These are phyloP conservation scores for Drosophila virilis DNA, from an alignment of 1,140 invertebrate species.

Conservation along the genomic window DNA sequence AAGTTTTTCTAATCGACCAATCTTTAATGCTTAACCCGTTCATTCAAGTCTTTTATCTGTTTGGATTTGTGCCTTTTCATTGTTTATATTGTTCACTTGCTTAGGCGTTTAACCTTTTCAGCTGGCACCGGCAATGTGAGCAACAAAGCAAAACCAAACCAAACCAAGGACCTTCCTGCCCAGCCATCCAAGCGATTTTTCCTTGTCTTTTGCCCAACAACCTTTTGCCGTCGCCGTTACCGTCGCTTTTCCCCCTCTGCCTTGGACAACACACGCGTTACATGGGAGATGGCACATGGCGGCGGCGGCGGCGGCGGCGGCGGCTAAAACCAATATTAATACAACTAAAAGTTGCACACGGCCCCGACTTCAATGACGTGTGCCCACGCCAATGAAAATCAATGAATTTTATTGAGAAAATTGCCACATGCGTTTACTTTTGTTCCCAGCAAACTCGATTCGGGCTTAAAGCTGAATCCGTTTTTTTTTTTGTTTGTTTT, in stretches of 20 bases:
- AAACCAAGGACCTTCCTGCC: constrained; percentile 16
- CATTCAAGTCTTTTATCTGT: constrained; percentile 52
- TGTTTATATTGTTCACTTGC: constrained; percentile 77
- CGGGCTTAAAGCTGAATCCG: constrained; percentile 9
- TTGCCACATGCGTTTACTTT: constrained; percentile 5
- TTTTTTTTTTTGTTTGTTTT: not conserved
- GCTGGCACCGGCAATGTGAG: constrained; percentile 32
- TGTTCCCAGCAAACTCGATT: no score
- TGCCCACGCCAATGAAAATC: constrained; percentile 59
- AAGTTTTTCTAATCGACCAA: constrained; percentile 25
- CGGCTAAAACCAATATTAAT: constrained; percentile 57
- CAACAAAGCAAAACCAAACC: not conserved
- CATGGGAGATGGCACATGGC: constrained; percentile 39
- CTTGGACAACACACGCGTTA: constrained; percentile 33
- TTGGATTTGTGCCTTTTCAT: constrained; percentile 71
- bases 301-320: constrained; percentile 11
- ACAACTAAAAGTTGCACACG: constrained; percentile 32
- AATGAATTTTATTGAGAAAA: constrained; percentile 75
- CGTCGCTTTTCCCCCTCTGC: constrained; percentile 11
- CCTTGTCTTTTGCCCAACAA: constrained; percentile 71
- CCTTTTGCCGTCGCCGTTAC: constrained; percentile 42
- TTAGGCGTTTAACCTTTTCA: constrained; percentile 76
- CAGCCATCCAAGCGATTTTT: constrained; percentile 55
- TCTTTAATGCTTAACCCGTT: constrained; percentile 34
- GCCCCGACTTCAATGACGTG: not conserved